Evolutionary conservation across 2,888 invertebrate genomes (phyloP).

Genomic region (Dyspetes luteomarginatus): DNA sequence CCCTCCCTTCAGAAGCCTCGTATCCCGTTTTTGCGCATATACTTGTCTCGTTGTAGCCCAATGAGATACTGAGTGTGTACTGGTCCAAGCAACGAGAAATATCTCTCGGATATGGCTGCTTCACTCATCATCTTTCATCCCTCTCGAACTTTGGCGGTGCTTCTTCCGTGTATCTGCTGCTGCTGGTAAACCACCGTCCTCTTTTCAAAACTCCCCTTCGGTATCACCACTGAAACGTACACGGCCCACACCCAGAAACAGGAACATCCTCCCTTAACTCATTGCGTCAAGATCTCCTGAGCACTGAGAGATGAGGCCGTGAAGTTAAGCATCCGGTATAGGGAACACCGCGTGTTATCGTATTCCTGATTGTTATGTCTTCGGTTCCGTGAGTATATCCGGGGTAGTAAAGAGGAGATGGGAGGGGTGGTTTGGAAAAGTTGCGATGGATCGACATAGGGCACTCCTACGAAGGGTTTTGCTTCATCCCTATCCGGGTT

Average conservation of each 20-base stretch:
- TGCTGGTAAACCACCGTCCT: conserved; percentile 51
- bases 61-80: conserved; percentile 39
- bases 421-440: too few relatives aligned
- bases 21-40: conserved; percentile 66
- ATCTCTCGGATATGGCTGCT: conserved; percentile 69
- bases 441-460: conserved; percentile 45
- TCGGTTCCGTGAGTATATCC: conserved; percentile 66
- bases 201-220: conserved; percentile 38
- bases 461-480: conserved; percentile 31
- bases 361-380: conserved; percentile 82
- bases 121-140: conserved; percentile 81
- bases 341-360: conserved; percentile 80
- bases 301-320: too few relatives aligned
- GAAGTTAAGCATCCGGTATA: conserved; percentile 77
- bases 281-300: conserved; percentile 64
- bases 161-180: conserved; percentile 38
- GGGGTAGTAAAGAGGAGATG: conserved; percentile 5
- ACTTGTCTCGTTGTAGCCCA: conserved; percentile 62
- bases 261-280: conserved; percentile 40
- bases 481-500: conserved; percentile 51
- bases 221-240: not conserved
- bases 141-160: conserved; percentile 46
- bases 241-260: conserved; percentile 12
- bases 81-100: conserved; percentile 46
- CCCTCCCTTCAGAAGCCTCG: conserved; percentile 61